Conservation (phyloP, 1,140 invertebrate species). For the Cherax quadricarinatus region DNA sequence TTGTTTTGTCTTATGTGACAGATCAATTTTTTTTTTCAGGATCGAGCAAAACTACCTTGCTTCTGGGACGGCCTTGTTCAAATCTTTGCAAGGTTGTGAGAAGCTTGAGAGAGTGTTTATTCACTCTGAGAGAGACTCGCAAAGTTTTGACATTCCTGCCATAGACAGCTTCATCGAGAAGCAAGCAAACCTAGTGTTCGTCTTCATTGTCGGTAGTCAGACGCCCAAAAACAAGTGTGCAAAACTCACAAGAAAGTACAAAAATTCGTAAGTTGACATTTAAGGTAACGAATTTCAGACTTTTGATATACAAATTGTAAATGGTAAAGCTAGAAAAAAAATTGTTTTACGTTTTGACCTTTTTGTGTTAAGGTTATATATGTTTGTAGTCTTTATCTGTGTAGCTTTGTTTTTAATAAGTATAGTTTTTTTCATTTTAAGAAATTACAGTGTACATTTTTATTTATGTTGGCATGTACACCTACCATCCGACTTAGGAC, state of each 20-base stretch:
- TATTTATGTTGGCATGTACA: no score
- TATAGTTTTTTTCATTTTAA: no score
- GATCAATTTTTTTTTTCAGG: background rate
- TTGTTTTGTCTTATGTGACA: no score
- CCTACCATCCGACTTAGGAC: no score
- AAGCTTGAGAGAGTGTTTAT: slow-evolving; percentile 27
- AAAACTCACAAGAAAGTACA: slow-evolving; percentile 26
- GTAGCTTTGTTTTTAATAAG: no score
- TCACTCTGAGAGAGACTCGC: slow-evolving; percentile 65
- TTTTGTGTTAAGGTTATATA: no score
- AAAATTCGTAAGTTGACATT: slow-evolving; percentile 35
- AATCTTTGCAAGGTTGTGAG: slow-evolving; percentile 12
- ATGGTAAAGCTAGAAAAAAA: no score
- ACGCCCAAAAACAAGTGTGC: slow-evolving; percentile 16
- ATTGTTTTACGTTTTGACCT: no score
- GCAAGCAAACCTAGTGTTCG: slow-evolving; percentile 16
- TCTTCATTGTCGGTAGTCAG: slow-evolving; percentile 20
- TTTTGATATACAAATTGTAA: no score
- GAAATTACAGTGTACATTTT: no score
- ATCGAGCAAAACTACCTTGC: slow-evolving; percentile 52
- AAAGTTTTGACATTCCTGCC: background rate
- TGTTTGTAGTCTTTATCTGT: no score
- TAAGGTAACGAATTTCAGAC: background rate
- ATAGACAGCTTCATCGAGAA: slow-evolving; percentile 12
- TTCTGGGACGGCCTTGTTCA: slow-evolving; percentile 28